Evolutionary conservation across 2,797 vertebrate species (phyloP).

Genomic region (Buphagus erythrorhynchus): DNA sequence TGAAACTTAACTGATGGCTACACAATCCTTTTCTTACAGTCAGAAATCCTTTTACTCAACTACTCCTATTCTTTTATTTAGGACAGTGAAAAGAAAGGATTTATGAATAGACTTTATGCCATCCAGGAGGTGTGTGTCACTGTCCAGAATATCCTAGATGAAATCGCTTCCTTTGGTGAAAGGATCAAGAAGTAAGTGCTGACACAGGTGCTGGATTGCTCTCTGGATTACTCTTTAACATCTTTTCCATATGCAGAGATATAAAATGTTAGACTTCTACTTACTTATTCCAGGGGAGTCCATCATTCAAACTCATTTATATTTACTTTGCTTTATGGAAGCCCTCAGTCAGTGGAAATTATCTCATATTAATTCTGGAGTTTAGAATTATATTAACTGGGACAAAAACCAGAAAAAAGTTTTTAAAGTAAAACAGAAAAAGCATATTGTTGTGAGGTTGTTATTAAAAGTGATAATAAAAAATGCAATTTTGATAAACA

Average conservation of each 20-base stretch:
- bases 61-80: conserved; percentile 67
- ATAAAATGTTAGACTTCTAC: background rate
- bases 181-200: conserved; percentile 97
- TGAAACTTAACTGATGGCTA: background rate
- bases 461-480: background rate
- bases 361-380: conserved; percentile 30
- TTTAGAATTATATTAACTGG: conserved; percentile 41
- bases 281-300: background rate
- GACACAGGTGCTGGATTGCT: background rate
- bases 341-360: conserved; percentile 18
- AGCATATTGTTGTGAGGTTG: background rate
- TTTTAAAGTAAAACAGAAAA: conserved; percentile 27
- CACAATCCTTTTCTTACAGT: background rate
- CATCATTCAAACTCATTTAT: background rate
- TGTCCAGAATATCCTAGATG: conserved; percentile 95
- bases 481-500: background rate
- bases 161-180: conserved; percentile 95
- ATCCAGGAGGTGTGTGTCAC: conserved; percentile 98
- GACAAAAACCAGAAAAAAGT: conserved; percentile 20
- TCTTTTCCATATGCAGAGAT: background rate
- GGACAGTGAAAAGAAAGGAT: conserved; percentile 97
- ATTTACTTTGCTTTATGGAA: conserved; percentile 35
- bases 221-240: background rate
- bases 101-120: conserved; percentile 98
- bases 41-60: background rate